Evolutionary conservation across 1,140 invertebrate species (phyloP).

Genomic region (Camponotus pennsylvanicus): DNA sequence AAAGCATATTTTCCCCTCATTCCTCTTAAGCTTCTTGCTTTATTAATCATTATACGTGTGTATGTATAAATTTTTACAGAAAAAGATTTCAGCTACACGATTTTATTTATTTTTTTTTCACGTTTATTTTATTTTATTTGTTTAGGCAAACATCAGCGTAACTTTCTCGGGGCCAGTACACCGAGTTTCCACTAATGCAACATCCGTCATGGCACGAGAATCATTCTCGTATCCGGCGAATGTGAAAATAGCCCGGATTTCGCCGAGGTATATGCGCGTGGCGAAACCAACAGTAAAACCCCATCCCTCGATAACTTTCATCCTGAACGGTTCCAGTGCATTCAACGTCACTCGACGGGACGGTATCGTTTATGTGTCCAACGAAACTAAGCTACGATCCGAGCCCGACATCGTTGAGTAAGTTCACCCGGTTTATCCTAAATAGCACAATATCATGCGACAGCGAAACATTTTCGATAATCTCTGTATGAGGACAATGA

Average conservation of each 20-base stretch:
- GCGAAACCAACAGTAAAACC: slow-evolving; percentile 78
- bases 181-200: slow-evolving; percentile 76
- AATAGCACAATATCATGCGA: slow-evolving; percentile 4
- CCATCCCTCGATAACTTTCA: slow-evolving; percentile 76
- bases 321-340: slow-evolving; percentile 76
- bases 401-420: slow-evolving; percentile 80
- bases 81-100: background rate
- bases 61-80: background rate
- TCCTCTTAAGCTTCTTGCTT: background rate
- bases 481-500: background rate
- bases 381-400: slow-evolving; percentile 81
- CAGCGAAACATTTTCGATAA: background rate
- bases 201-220: slow-evolving; percentile 63
- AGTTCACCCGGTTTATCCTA: slow-evolving; percentile 58
- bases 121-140: too few species aligned
- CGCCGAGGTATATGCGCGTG: slow-evolving; percentile 78
- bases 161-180: slow-evolving; percentile 82
- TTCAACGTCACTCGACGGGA: slow-evolving; percentile 86
- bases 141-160: slow-evolving; percentile 81
- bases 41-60: slow-evolving; percentile 22
- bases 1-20: background rate
- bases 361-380: slow-evolving; percentile 88
- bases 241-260: slow-evolving; percentile 72
- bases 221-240: slow-evolving; percentile 74
- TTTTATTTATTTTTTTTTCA: background rate